Conservation (phyloP, 2,797 vertebrate genomes). For the Eulemur rubriventer region DNA sequence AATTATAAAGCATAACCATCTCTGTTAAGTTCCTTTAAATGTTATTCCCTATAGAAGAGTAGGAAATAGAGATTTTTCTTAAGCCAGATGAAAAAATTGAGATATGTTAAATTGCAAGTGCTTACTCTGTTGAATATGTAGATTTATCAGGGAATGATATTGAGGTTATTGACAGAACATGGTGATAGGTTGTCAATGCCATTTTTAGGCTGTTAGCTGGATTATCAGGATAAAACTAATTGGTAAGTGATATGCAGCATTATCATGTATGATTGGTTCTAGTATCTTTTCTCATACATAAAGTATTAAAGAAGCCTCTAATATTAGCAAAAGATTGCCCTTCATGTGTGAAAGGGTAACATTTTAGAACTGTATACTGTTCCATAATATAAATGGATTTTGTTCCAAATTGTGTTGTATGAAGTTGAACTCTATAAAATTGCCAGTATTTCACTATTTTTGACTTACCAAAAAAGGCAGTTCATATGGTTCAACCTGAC, state of each 20-base stretch:
- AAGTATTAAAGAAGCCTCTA: background rate
- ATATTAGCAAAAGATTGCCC: background rate
- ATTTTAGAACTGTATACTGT: background rate
- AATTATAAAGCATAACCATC: background rate
- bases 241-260: background rate
- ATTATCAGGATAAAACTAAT: constrained; percentile 44
- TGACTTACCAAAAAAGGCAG: background rate
- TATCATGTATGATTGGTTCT: background rate
- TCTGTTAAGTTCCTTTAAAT: background rate
- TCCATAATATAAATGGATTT: background rate
- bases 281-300: background rate
- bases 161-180: background rate
- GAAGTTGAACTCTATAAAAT: constrained; percentile 31
- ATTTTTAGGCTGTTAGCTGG: constrained; percentile 33
- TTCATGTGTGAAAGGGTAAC: background rate
- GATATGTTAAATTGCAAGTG: constrained; percentile 5
- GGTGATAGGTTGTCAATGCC: constrained; percentile 24
- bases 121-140: background rate
- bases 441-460: background rate
- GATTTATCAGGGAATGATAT: background rate
- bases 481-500: background rate
- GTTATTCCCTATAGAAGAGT: background rate
- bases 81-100: background rate
- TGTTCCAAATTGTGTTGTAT: background rate
- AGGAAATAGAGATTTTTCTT: constrained; percentile 5